These are phyloP conservation scores for Phalera bucephala DNA, from an alignment of 2,888 invertebrate genomes.

Conservation along the genomic window DNA sequence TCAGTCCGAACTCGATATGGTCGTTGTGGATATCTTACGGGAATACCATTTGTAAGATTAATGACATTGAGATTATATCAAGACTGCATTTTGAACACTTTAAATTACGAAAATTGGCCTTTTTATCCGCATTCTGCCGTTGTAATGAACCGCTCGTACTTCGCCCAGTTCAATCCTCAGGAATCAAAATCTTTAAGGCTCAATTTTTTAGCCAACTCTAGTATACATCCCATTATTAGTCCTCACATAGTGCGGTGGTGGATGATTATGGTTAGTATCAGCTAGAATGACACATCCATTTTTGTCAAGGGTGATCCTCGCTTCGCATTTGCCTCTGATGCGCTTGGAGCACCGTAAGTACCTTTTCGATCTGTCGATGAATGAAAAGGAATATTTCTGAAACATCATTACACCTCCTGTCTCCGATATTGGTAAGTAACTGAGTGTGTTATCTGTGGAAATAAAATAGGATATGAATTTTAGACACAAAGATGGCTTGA, in stretches of 20 bases:
- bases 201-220: not conserved
- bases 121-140: too few species aligned
- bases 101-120: too few species aligned
- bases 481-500: too few species aligned
- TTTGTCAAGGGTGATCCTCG: conserved; percentile 2
- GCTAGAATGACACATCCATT: not conserved
- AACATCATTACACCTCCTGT: conserved; percentile 4
- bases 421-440: not conserved
- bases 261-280: conserved; percentile 8
- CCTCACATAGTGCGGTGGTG: conserved; percentile 6
- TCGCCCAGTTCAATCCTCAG: too few species aligned
- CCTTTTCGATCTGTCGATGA: not conserved
- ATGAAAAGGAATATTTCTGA: conserved; percentile 1
- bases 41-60: too few species aligned
- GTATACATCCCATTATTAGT: not conserved
- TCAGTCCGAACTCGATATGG: too few species aligned
- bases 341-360: conserved; percentile 8
- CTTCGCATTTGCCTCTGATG: conserved; percentile 9
- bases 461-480: not conserved
- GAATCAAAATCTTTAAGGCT: too few species aligned
- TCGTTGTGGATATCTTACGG: too few species aligned
- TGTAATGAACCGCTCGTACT: too few species aligned
- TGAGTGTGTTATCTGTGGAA: not conserved
- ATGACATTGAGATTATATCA: too few species aligned
- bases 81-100: too few species aligned